Conservation (phyloP, 2,113 vertebrate species). For the Dipodomys spectabilis region DNA sequence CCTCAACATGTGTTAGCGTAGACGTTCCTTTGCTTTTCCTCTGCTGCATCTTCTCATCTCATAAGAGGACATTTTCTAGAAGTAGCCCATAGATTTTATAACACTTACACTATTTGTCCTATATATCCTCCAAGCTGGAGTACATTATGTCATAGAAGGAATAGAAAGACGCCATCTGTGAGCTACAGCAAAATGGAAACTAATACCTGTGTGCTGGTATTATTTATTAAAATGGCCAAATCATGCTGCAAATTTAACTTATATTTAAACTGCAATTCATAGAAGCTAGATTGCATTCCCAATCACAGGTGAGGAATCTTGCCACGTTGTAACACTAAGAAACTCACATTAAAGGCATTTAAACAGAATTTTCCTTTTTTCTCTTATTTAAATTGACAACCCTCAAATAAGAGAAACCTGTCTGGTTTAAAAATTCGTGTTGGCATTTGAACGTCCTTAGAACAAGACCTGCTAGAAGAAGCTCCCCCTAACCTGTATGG, state of each 20-base stretch:
- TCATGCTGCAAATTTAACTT: background rate
- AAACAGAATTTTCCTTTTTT: background rate
- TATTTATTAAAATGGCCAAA: background rate
- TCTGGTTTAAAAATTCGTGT: background rate
- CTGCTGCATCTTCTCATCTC: constrained; percentile 31
- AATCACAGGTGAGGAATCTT: background rate
- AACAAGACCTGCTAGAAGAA: background rate
- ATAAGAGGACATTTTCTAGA: constrained; percentile 75
- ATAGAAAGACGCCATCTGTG: no score
- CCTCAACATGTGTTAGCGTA: constrained; percentile 77
- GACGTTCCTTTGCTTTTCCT: background rate
- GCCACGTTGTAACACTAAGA: background rate
- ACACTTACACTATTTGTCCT: background rate
- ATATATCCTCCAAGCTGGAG: background rate
- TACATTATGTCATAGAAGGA: background rate
- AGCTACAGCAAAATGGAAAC: background rate
- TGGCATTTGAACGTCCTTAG: background rate
- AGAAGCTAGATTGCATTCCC: background rate
- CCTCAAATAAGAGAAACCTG: background rate
- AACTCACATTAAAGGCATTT: background rate
- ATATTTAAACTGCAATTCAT: background rate
- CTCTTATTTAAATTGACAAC: background rate
- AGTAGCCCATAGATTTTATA: constrained; percentile 48
- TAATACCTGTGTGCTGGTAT: background rate
- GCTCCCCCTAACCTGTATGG: no score